Conservation (phyloP, 2,888 invertebrate genomes). For the Drosophila meridionalis region DNA sequence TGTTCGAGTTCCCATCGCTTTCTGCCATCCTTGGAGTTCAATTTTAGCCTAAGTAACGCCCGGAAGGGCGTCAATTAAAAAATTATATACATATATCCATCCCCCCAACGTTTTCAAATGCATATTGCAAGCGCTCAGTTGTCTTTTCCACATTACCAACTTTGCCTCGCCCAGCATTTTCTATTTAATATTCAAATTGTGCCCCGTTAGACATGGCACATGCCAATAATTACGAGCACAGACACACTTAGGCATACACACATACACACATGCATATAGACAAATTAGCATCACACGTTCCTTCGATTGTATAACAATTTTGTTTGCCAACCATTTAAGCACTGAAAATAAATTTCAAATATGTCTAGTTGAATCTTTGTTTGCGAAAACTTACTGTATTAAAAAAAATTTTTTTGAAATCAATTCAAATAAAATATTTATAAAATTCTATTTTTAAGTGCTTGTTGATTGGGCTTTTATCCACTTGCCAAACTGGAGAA, state of each 20-base stretch:
- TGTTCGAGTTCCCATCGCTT: constrained; percentile 44
- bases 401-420: not conserved
- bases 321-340: not conserved
- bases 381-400: not conserved
- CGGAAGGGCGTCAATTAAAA: constrained; percentile 43
- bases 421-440: not conserved
- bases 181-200: constrained; percentile 51
- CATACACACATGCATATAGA: not conserved
- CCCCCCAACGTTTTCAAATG: constrained; percentile 10
- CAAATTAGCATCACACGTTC: not conserved
- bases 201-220: constrained; percentile 19
- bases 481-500: not conserved
- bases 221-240: constrained; percentile 38
- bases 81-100: constrained; percentile 5
- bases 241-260: not conserved
- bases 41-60: constrained; percentile 17
- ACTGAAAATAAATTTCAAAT: not conserved
- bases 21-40: constrained; percentile 5
- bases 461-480: not conserved
- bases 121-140: constrained; percentile 28
- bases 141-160: constrained; percentile 20
- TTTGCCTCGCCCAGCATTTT: constrained; percentile 13
- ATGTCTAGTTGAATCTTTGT: not conserved
- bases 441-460: not conserved
- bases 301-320: not conserved